Evolutionary conservation across 2,888 invertebrate genomes (phyloP).

Genomic region (Apotomis betuletana): DNA sequence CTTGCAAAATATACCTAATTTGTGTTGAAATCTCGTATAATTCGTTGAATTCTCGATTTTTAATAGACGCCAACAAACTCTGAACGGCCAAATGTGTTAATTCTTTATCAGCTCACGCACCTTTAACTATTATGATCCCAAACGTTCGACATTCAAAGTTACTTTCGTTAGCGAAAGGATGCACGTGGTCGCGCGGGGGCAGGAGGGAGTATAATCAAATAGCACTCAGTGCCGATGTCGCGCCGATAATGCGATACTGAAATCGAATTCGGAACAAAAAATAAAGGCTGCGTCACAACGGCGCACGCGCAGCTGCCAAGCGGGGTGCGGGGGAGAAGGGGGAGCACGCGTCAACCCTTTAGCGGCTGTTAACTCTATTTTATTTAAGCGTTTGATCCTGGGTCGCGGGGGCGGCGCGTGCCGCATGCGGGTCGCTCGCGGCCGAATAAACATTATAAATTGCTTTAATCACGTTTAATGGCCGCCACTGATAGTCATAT

Average conservation of each 20-base stretch:
- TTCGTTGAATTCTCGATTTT: no score
- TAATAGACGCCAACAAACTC: background rate
- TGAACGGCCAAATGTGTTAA: background rate
- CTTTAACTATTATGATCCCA: slow-evolving; percentile 9
- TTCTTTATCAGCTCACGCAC: slow-evolving; percentile 1
- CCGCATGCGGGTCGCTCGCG: slow-evolving; percentile 50
- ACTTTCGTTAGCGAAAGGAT: slow-evolving; percentile 38
- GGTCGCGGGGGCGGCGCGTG: slow-evolving; percentile 42
- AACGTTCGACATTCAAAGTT: slow-evolving; percentile 16
- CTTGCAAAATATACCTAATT: no score
- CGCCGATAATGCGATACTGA: slow-evolving; percentile 55
- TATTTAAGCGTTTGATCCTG: slow-evolving; percentile 55
- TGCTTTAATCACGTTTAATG: slow-evolving; percentile 69
- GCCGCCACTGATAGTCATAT: slow-evolving; percentile 48
- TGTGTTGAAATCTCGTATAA: no score
- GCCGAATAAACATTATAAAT: slow-evolving; percentile 70
- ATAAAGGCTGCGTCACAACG: slow-evolving; percentile 44
- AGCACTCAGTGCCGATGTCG: slow-evolving; percentile 37
- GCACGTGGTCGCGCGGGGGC: slow-evolving; percentile 18
- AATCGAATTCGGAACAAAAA: slow-evolving; percentile 53
- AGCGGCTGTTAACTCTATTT: slow-evolving; percentile 62
- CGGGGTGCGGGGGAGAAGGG: slow-evolving; percentile 5
- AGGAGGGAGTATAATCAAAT: slow-evolving; percentile 28
- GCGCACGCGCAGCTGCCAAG: slow-evolving; percentile 41
- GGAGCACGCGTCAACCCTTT: slow-evolving; percentile 43